Evolutionary conservation across 2,888 invertebrate genomes (phyloP).

Genomic region (Thyatira batis): DNA sequence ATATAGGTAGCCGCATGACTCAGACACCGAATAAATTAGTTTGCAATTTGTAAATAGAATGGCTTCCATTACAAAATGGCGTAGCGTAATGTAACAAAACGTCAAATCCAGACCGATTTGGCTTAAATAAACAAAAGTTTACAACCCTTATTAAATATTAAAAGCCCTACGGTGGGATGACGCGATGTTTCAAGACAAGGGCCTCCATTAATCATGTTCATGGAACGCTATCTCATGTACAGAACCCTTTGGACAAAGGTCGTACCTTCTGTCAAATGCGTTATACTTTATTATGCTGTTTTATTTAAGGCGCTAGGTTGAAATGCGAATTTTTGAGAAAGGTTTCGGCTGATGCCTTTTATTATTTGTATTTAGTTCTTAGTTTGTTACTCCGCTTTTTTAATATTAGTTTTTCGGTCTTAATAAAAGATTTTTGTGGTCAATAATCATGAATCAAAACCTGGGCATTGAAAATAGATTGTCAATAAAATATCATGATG

Average conservation of each 20-base stretch:
- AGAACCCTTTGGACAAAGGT: constrained; percentile 39
- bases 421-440: too few species aligned
- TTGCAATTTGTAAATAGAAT: too few species aligned
- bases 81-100: constrained; percentile 2
- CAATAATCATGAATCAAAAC: too few species aligned
- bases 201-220: constrained; percentile 71
- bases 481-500: too few species aligned
- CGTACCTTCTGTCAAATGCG: constrained; percentile 38
- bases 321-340: background rate
- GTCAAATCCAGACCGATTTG: constrained; percentile 33
- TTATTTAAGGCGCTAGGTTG: background rate
- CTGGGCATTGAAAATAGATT: too few species aligned
- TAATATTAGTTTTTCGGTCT: too few species aligned
- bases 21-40: too few species aligned
- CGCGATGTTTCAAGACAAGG: constrained; percentile 60
- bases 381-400: too few species aligned
- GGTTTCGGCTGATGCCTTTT: too few species aligned
- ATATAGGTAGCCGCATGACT: too few species aligned
- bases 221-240: constrained; percentile 60
- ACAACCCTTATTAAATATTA: constrained; percentile 59
- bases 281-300: background rate
- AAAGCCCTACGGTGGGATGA: constrained; percentile 58
- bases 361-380: too few species aligned
- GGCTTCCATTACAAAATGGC: background rate
- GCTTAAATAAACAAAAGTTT: constrained; percentile 49